These are phyloP conservation scores for Catharus ustulatus DNA, from an alignment of 2,797 vertebrate genomes.

Conservation along the genomic window DNA sequence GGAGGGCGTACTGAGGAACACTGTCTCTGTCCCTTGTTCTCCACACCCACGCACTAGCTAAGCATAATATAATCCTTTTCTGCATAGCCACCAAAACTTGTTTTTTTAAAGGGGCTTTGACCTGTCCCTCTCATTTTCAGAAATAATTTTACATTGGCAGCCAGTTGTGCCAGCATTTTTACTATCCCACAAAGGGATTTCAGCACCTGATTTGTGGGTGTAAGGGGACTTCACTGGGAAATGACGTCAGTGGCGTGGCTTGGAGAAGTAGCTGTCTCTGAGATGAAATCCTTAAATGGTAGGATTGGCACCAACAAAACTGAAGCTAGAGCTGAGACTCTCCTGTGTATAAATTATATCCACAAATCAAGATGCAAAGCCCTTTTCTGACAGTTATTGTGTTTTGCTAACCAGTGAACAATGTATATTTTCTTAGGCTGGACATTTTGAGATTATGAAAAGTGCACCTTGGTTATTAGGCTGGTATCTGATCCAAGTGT, in stretches of 20 bases:
- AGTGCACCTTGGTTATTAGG: constrained; percentile 36
- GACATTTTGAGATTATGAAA: background rate
- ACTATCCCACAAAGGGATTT: constrained; percentile 47
- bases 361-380: constrained; percentile 23
- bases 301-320: constrained; percentile 61
- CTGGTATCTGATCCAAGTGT: constrained; percentile 22
- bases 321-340: constrained; percentile 19
- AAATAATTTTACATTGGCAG: constrained; percentile 53
- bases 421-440: constrained; percentile 21
- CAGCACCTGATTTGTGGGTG: constrained; percentile 68
- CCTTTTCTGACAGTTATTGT: constrained; percentile 35
- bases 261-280: background rate
- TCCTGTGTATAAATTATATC: constrained; percentile 12
- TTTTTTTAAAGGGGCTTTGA: constrained; percentile 48
- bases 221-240: constrained; percentile 57
- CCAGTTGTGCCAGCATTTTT: constrained; percentile 59
- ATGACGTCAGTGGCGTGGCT: constrained; percentile 27
- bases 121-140: constrained; percentile 61
- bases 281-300: constrained; percentile 60
- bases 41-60: constrained; percentile 60
- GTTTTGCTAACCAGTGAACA: constrained; percentile 57
- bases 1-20: background rate
- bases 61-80: constrained; percentile 59
- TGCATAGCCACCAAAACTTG: constrained; percentile 41
- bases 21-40: constrained; percentile 60